These are phyloP conservation scores for Amphiprion ocellaris DNA, from an alignment of 2,113 vertebrate genomes.

Conservation along the genomic window DNA sequence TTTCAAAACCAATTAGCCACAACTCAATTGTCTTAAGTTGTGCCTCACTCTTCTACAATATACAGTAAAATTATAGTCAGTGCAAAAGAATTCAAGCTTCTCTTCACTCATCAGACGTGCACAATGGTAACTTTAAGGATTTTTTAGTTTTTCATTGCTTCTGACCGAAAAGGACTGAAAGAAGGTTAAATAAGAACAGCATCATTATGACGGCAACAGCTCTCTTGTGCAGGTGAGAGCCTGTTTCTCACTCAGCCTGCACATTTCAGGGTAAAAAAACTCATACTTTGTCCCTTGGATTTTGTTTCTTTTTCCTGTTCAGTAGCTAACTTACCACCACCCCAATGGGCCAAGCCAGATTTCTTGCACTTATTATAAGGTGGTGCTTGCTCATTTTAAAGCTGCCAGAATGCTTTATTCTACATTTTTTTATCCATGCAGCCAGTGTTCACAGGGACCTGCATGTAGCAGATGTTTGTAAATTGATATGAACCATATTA, in stretches of 20 bases:
- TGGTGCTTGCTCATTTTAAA: constrained; percentile 29
- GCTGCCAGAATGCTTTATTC: constrained; percentile 17
- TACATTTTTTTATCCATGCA: neutral
- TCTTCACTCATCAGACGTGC: neutral
- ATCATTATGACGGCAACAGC: neutral
- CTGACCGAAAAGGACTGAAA: neutral
- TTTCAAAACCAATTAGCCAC: no score
- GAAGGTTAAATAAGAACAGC: constrained; percentile 7
- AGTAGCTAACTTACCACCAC: constrained; percentile 14
- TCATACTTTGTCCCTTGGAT: constrained; percentile 13
- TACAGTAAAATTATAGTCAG: neutral
- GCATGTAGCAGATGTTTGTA: constrained; percentile 19
- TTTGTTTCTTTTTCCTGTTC: constrained; percentile 24
- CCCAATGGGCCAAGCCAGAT: constrained; percentile 3
- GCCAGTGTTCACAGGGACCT: constrained; percentile 13
- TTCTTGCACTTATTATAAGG: constrained; percentile 55
- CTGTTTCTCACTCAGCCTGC: neutral
- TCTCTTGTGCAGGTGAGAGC: constrained; percentile 16
- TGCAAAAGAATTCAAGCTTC: neutral
- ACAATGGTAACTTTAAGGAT: no score
- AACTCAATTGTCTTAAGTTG: no score
- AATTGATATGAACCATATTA: constrained; percentile 19
- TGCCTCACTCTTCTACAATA: no score
- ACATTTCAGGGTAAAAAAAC: constrained; percentile 36
- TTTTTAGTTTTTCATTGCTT: neutral